Evolutionary conservation across 2,113 vertebrate species (phyloP), one percentile per base, ranked within the genome.

Genomic region (Ceyx margarethae): DNA sequence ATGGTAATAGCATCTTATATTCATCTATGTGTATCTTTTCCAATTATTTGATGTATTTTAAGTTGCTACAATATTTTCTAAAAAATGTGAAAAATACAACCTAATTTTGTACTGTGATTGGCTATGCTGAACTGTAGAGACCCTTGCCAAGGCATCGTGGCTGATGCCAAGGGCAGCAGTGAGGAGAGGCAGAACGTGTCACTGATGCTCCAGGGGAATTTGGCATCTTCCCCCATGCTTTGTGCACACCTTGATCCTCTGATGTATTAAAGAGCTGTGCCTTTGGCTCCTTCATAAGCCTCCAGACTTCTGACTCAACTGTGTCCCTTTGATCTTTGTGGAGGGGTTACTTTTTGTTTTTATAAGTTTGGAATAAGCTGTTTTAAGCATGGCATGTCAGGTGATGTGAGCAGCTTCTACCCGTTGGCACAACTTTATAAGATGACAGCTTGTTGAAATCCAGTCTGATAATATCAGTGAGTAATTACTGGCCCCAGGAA

Each of bases 1-100:
- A 99, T 18, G 98, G 99, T 99, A 97, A 97, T 66, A 65, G n/a
- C 21, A 1, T 50, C 10, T 65, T 80, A 19, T 37, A 15, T 82
- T 81, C 18, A 37, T 56, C 66, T 76, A 15, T 11, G 14, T 1
- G 1, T 15, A 13, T 10, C 5, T 69, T 68, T 85, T 71, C 28
- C 35, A n/a, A 64, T 43, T 9, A 31, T n/a, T 93, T 67, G 43
- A 6, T 88, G 18, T 22, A 15, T 71, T 23, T 50, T 68, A 56
- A 69, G 61, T 13, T 57, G 28, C 45, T 42, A 15, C 6, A 33
- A 1, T 61, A 9, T 53, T 80, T 85, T 43, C 78, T 69, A 29
- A 31, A 81, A 51, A 18, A 19, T 43, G 35, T 79, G 14, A 10
- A 6, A 45, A 78, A 72, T 11, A 25, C 25, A 5, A 25, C 25